Base-by-base conservation (phyloP, 2,797 vertebrate genomes). In the Gadopsis marmoratus region DNA sequence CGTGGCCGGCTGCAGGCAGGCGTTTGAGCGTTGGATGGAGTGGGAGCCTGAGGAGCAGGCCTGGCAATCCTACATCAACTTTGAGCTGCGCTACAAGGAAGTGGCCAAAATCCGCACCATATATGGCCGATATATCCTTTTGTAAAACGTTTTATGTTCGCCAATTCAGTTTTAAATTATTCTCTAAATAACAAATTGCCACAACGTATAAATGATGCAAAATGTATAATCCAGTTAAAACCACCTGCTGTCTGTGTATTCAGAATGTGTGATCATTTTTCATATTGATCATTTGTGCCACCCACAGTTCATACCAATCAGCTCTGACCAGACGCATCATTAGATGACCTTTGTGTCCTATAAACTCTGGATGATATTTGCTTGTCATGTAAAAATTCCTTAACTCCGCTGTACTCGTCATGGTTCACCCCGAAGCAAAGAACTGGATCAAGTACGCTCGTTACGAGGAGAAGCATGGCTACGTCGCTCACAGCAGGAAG, bases 381-480 rank as follows among this genome's bases (percentile, higher is more conserved):
- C 67, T 66, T 45, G 48, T 37, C 2, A 4, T 48, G 31, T 73
- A 7, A 85, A 54, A 41, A 0, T 14, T 95, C 95, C 84, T 97
- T 97, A 90, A 97, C 92, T 3, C 29, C 53, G 0, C 37, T 65
- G 71, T 33, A 99, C 97, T 99, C 58, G 98, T 99, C 48, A 94
- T 99, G 0, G 97, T 99, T 14, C 98, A 99, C 76, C 98, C 98
- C 0, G 97, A 97, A 0, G 96, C 99, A 65, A 99, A 99, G 93
- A 99, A 99, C 93, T 99, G 98, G 98, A 99, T 99, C 92, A 99
- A 99, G 81, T 99, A 99, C 0, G 98, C 97, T 3, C 97, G 97
- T n/a, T 99, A 99, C 33, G 98, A 99, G 76, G 98, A 99, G 88
- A 98, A 97, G 70, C 98, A 99, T 5, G 97, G 96, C 74, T 99